These are phyloP conservation scores for Anthoptus insignis DNA, from an alignment of 2,888 invertebrate species.

Conservation along the genomic window DNA sequence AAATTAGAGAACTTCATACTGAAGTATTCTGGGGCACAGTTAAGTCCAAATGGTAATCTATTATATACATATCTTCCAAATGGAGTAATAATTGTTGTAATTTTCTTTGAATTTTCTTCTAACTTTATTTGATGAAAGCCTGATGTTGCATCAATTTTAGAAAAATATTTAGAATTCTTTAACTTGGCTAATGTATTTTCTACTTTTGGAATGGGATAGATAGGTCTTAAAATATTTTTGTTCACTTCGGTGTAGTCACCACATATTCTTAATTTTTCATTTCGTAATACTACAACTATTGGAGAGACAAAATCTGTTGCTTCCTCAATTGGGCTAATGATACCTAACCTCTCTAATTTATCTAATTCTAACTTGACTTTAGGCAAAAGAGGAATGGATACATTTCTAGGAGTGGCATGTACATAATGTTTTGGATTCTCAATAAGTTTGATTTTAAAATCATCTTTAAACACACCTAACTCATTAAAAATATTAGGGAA, in stretches of 20 bases:
- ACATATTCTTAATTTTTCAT: background rate
- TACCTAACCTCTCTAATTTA: background rate
- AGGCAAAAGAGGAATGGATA: background rate
- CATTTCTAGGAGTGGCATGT: background rate
- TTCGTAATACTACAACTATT: background rate
- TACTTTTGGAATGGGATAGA: background rate
- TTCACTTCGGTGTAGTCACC: too few species aligned
- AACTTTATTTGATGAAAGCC: background rate
- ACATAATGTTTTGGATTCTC: background rate
- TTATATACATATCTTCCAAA: too few species aligned
- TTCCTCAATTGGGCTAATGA: background rate
- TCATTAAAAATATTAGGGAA: conserved; percentile 1
- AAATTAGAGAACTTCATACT: too few species aligned
- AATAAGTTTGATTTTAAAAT: background rate
- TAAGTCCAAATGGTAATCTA: too few species aligned
- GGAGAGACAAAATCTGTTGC: conserved; percentile 4
- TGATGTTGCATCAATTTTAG: background rate
- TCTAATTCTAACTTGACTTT: background rate
- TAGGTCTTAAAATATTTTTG: background rate
- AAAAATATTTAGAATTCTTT: background rate
- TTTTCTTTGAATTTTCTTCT: background rate
- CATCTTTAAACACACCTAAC: background rate
- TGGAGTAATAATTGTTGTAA: background rate
- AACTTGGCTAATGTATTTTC: background rate
- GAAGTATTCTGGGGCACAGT: too few species aligned